A percentile compares a stretch with the other conserved stretches of the same genome.
Conservation (phyloP, 1,140 invertebrate genomes). For the Rhopalosiphum maidis region DNA sequence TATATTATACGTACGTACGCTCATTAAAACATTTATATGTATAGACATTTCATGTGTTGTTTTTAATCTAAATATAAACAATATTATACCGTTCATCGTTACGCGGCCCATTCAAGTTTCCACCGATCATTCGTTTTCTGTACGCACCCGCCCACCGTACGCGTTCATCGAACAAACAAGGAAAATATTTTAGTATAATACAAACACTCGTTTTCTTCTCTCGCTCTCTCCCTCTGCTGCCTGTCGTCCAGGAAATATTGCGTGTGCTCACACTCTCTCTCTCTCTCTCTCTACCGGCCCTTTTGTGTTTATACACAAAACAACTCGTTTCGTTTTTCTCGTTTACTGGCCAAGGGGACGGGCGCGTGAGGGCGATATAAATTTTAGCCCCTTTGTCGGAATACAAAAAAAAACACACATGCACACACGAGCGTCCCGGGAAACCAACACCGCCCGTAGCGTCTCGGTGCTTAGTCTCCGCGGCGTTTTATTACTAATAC, state of each 20-base stretch:
- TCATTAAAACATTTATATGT: neutral
- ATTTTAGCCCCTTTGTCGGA: neutral
- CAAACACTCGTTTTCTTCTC: neutral
- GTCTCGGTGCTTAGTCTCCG: neutral
- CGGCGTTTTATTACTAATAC: no score
- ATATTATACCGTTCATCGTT: neutral
- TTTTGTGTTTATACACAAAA: neutral
- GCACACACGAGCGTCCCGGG: neutral
- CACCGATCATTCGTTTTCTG: neutral
- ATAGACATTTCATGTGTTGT: neutral
- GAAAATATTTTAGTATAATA: neutral
- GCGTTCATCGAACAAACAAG: neutral
- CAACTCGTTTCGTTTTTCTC: neutral
- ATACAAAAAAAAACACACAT: neutral
- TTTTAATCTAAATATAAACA: neutral
- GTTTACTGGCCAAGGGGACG: neutral
- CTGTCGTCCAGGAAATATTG: slow-evolving; percentile 4
- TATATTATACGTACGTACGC: neutral
- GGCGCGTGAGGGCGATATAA: neutral
- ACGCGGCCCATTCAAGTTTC: neutral
- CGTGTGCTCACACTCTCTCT: neutral
- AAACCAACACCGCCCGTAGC: neutral
- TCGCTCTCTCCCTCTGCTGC: neutral
- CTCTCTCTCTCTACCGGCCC: neutral
- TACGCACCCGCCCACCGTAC: no score